Evolutionary conservation across 2,888 invertebrate genomes (phyloP), one percentile per base, ranked within the genome.

Genomic region (Andrena minutula): DNA sequence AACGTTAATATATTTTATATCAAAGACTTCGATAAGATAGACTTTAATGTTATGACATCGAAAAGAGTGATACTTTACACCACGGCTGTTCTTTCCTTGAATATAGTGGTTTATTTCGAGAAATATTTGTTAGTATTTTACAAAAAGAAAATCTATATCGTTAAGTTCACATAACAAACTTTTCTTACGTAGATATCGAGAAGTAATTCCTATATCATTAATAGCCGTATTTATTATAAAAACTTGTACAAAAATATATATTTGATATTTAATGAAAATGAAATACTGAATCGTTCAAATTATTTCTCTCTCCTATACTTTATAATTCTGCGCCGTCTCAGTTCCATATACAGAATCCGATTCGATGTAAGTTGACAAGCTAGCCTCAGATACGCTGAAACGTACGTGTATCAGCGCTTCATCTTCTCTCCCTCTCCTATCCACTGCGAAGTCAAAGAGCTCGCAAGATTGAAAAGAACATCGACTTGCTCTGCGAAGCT

Each of bases 371-470:
- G 96, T 95, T 8, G 96, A 95, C 61, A 99, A 95, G 94, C 99
- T 99, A 72, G 96, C 95, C 73, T 96, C 95, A 0, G 98, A 98
- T 0, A 99, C 99, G 92, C 98, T 99, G 0, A 99, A 97, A 71
- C 97, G 96, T 0, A 99, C 98, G 89, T 97, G 95, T 73, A 95
- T 95, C 60, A 99, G 93, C 0, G 99, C 98, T 51, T 95, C 97
- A 99, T 97, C 95, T 99, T 99, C 94, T 99, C 99, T 0, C 99
- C 98, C 92, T 99, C 99, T 0, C 99, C 99, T 84, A 99, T 96
- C 99, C 99, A 99, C 94, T 99, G 99, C 10, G 99, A 99, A 0
- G 99, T 99, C 7, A 99, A 94, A 0, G 98, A 97, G 0, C 98
- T 98, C 1, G 99, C 98, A 83, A 98, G 64, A 99, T 99, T 88